phyloP scores from a whole-genome alignment of 2,888 invertebrate genomes.

The Orchestes rusci region DNA sequence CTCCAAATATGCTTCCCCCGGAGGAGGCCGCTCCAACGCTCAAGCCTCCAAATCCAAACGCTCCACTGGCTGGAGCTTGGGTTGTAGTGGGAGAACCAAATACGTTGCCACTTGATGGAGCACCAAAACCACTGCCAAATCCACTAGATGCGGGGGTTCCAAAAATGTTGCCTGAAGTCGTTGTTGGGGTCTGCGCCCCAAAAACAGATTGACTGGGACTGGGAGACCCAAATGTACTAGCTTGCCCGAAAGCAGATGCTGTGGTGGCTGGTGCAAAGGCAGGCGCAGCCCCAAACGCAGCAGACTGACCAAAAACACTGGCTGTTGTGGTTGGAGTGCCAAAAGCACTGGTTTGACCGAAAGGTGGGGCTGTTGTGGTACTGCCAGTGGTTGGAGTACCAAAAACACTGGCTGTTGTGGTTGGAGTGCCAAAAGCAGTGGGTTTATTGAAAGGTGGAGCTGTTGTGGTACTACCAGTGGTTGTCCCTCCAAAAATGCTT shows the following conservation, averaged over 20 bases:
- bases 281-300: constrained; percentile 1
- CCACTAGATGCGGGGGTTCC: constrained; percentile 5
- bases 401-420: constrained; percentile 42
- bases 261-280: neutral
- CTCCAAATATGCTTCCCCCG: constrained; percentile 29
- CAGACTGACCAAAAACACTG: constrained; percentile 15
- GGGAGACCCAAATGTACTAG: constrained; percentile 7
- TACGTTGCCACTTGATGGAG: constrained; percentile 22
- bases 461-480: neutral
- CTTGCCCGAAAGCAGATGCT: constrained; percentile 14
- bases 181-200: constrained; percentile 12
- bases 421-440: neutral
- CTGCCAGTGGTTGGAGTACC: constrained; percentile 1
- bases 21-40: constrained; percentile 29
- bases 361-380: constrained; percentile 10
- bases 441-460: constrained; percentile 18
- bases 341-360: constrained; percentile 17
- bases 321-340: constrained; percentile 28
- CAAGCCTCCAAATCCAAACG: constrained; percentile 34
- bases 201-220: constrained; percentile 8
- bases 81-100: constrained; percentile 28
- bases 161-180: constrained; percentile 11
- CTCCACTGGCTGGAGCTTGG: constrained; percentile 20
- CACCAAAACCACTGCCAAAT: constrained; percentile 24
- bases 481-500: constrained; percentile 11